phyloP scores from a whole-genome alignment of 2,113 vertebrate species.

The Serilophus lunatus region DNA sequence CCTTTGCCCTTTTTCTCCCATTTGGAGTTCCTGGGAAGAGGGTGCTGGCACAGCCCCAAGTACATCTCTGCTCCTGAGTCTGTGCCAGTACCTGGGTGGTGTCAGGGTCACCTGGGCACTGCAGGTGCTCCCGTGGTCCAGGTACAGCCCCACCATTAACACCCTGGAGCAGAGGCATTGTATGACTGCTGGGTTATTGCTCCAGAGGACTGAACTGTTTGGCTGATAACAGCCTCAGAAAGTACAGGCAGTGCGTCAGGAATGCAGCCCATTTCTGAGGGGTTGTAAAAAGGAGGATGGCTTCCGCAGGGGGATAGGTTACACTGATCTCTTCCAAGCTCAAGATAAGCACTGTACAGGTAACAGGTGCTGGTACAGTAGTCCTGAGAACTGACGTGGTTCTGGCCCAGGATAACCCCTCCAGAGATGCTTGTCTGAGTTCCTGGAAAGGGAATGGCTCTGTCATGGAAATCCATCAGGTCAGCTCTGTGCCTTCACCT shows the following conservation, averaged over 20 bases:
- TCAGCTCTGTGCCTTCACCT: background rate
- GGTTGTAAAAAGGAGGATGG: background rate
- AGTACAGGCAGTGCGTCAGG: background rate
- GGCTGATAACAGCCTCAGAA: background rate
- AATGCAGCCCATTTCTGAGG: background rate
- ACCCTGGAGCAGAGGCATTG: background rate
- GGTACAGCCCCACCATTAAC: background rate
- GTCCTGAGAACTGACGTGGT: background rate
- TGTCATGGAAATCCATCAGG: background rate
- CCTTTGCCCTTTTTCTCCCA: background rate
- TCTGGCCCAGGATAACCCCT: background rate
- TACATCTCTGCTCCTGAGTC: background rate
- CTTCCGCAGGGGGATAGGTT: background rate
- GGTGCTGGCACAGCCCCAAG: background rate
- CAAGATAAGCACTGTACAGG: background rate
- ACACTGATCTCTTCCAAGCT: background rate
- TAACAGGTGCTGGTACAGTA: background rate
- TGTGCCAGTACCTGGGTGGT: background rate
- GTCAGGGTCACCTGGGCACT: background rate
- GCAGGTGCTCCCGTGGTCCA: background rate
- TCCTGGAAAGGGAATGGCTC: background rate
- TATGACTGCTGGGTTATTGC: background rate
- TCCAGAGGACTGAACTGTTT: background rate
- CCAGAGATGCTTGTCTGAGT: background rate
- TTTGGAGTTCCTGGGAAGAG: background rate